A percentile compares a stretch with the other conserved stretches of the same genome.
Conservation (phyloP, 1,140 invertebrate species). For the Vollenhovia emeryi region DNA sequence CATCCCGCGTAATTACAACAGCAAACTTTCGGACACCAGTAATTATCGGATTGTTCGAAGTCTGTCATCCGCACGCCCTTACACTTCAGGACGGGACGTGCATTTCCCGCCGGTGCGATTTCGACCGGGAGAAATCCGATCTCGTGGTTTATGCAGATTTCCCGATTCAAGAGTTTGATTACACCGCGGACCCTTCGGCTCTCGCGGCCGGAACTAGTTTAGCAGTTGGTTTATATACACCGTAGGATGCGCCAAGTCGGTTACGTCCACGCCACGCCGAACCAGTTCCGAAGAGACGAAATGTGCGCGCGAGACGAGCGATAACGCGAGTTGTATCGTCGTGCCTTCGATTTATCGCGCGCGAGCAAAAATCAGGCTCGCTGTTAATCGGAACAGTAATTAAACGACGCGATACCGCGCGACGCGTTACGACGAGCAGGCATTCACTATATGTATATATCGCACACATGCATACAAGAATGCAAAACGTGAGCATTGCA, state of each 20-base stretch:
- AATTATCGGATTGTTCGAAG: slow-evolving; percentile 59
- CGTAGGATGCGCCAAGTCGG: slow-evolving; percentile 20
- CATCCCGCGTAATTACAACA: slow-evolving; percentile 24
- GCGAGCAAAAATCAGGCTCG: slow-evolving; percentile 2
- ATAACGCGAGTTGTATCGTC: slow-evolving; percentile 33
- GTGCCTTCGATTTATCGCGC: not conserved
- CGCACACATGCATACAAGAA: slow-evolving; percentile 10
- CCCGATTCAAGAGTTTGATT: slow-evolving; percentile 68
- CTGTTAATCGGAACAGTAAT: slow-evolving; percentile 37
- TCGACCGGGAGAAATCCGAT: slow-evolving; percentile 36
- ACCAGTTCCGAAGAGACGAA: slow-evolving; percentile 15
- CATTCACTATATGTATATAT: not conserved
- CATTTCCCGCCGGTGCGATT: slow-evolving; percentile 2
- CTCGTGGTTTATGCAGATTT: slow-evolving; percentile 61
- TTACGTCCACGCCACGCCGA: not conserved
- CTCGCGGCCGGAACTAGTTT: slow-evolving; percentile 64
- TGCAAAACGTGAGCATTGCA: slow-evolving; percentile 9
- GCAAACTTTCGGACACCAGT: slow-evolving; percentile 55
- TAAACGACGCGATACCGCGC: slow-evolving; percentile 5
- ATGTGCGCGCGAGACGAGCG: slow-evolving; percentile 10
- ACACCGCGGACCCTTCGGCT: slow-evolving; percentile 55
- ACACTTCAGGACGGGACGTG: not conserved
- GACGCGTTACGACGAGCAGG: not conserved
- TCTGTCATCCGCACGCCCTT: slow-evolving; percentile 41
- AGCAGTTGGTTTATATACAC: slow-evolving; percentile 61